Conservation (phyloP, 2,888 invertebrate species). For the Gryllus longicercus region DNA sequence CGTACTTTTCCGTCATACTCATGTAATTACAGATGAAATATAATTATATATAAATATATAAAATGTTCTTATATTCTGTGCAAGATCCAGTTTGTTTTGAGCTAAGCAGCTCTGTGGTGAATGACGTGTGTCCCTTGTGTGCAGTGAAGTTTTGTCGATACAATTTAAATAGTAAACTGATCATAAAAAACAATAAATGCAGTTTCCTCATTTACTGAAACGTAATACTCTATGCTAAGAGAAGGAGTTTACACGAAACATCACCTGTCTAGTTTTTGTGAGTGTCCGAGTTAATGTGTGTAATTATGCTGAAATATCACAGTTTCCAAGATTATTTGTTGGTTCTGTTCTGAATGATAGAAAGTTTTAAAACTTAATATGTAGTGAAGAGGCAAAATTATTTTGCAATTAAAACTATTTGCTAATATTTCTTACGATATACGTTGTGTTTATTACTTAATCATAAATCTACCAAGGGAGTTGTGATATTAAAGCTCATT, state of each 20-base stretch:
- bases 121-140: neutral
- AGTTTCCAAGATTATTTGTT: neutral
- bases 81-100: neutral
- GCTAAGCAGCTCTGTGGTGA: neutral
- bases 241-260: neutral
- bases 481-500: too few species aligned
- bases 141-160: neutral
- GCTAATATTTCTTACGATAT: too few species aligned
- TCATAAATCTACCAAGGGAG: too few species aligned
- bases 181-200: neutral
- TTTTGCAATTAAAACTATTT: too few species aligned
- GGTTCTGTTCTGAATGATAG: too few species aligned
- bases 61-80: neutral
- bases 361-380: too few species aligned
- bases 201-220: neutral
- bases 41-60: slow-evolving; percentile 17
- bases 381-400: too few species aligned
- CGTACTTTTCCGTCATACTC: slow-evolving; percentile 9
- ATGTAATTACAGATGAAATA: neutral
- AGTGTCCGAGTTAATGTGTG: neutral
- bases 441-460: too few species aligned
- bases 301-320: slow-evolving; percentile 1
- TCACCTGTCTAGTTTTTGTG: neutral
- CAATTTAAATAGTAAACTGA: neutral
- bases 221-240: neutral